Base-by-base conservation (phyloP, 2,888 invertebrate genomes). In the Andrena dorsata region DNA sequence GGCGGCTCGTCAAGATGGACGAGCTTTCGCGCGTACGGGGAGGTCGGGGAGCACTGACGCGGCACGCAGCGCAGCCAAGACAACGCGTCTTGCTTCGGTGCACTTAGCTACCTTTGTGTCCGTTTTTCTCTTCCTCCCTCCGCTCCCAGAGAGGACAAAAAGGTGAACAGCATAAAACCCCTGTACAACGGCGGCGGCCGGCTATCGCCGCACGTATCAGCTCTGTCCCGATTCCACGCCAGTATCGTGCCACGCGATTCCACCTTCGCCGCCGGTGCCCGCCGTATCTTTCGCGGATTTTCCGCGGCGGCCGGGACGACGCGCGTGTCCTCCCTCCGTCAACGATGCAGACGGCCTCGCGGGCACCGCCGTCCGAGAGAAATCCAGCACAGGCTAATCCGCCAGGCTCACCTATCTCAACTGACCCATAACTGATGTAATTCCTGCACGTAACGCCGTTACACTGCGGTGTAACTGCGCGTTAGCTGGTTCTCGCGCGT, bases 91-190 rank as follows among this genome's bases (percentile, higher is more conserved):
- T 88, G 89, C 89, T 89, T 82, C 85, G 89, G 84, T 90, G 90
- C 90, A 85, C 88, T 85, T 87, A 89, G 87, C 89, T 88, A 88
- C 90, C 88, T 90, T 88, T 90, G 88, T 90, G 83, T 83, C 86
- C 65, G 78, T 86, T 80, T 89, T 78, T 82, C 84, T 82, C 74
- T 80, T 61, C 82, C 35, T 64, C 41, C 30, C n/a, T 51, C 70
- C 49, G 51, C 69, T 56, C 41, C 51, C 47, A 10, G 32, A 66
- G 70, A 69, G 61, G 68, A 77, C 79, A 89, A 88, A 82, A 88
- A 83, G 80, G 76, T 78, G 74, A 66, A 72, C 77, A 74, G 83
- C 80, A 79, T 75, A 82, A 84, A 80, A 87, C 80, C 79, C 74
- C 81, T 56, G 68, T 77, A 49, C 76, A 66, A 53, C 65, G 69